These are phyloP conservation scores for Oscheius sp. DNA, from an alignment of 2,888 invertebrate genomes.

Conservation along the genomic window DNA sequence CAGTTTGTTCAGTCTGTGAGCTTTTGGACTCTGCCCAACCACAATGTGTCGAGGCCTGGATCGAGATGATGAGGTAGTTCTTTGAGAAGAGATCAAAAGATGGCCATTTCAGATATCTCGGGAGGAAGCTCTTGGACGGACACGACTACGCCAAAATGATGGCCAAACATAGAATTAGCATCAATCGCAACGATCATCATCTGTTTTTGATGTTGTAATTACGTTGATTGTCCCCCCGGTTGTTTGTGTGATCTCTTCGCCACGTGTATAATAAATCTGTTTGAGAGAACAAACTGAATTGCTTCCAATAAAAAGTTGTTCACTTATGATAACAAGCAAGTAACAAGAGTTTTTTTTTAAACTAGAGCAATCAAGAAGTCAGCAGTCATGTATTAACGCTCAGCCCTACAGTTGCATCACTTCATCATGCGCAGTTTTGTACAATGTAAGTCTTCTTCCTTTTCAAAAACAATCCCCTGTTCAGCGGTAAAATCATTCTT, in stretches of 20 bases:
- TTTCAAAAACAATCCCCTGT: background rate
- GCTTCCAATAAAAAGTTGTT: too few relatives aligned
- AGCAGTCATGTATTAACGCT: background rate
- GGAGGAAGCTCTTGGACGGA: conserved; percentile 61
- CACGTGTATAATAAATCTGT: background rate
- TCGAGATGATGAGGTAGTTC: conserved; percentile 55
- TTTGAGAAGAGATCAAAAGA: background rate
- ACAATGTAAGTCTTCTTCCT: background rate
- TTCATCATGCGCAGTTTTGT: conserved; percentile 28
- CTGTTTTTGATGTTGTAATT: conserved; percentile 49
- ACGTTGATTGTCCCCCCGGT: background rate
- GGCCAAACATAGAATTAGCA: conserved; percentile 55
- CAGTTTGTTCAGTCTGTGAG: conserved; percentile 61
- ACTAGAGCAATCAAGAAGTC: background rate
- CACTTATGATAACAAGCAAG: too few relatives aligned
- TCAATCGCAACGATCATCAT: conserved; percentile 60
- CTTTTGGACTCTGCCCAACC: conserved; percentile 55
- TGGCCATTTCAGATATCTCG: conserved; percentile 48
- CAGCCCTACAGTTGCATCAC: too few relatives aligned
- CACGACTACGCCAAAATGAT: conserved; percentile 57
- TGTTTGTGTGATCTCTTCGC: conserved; percentile 5
- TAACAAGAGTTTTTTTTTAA: too few relatives aligned
- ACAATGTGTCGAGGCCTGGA: conserved; percentile 61
- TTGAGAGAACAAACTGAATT: too few relatives aligned
- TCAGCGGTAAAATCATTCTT: conserved; percentile 22